These are phyloP conservation scores for Furnarius figulus DNA, from an alignment of 2,113 vertebrate species.

Conservation along the genomic window DNA sequence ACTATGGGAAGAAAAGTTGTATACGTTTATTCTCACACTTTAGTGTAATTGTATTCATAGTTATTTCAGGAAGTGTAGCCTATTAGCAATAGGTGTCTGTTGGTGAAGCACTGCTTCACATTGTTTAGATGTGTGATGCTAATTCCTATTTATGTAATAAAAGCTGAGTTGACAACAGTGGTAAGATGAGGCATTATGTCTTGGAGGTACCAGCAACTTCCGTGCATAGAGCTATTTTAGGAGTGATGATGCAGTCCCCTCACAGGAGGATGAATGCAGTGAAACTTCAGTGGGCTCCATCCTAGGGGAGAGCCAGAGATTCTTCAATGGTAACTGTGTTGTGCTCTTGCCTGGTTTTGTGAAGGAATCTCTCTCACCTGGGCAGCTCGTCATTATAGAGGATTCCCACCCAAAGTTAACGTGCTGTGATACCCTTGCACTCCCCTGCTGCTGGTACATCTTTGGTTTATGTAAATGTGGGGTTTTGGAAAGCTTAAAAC, in stretches of 20 bases:
- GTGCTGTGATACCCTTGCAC: background rate
- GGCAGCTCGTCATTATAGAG: background rate
- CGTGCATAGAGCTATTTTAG: rapidly evolving
- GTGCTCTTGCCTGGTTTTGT: background rate
- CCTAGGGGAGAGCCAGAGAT: background rate
- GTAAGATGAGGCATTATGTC: rapidly evolving
- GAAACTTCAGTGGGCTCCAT: background rate
- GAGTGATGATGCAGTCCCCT: background rate
- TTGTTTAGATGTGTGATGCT: background rate
- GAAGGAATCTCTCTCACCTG: background rate
- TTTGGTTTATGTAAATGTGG: background rate
- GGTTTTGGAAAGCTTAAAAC: background rate
- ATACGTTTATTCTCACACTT: background rate
- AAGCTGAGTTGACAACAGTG: background rate
- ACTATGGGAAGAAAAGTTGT: background rate
- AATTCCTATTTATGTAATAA: background rate
- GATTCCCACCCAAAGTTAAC: background rate
- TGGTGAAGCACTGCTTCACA: background rate
- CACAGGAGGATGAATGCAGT: rapidly evolving
- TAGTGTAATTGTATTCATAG: background rate
- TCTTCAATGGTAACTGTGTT: too few species aligned
- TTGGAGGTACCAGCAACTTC: background rate
- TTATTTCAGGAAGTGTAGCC: background rate
- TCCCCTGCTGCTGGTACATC: background rate
- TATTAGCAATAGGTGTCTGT: background rate